Evolutionary conservation across 2,113 vertebrate genomes (phyloP).

Genomic region (Nothoprocta perdicaria): DNA sequence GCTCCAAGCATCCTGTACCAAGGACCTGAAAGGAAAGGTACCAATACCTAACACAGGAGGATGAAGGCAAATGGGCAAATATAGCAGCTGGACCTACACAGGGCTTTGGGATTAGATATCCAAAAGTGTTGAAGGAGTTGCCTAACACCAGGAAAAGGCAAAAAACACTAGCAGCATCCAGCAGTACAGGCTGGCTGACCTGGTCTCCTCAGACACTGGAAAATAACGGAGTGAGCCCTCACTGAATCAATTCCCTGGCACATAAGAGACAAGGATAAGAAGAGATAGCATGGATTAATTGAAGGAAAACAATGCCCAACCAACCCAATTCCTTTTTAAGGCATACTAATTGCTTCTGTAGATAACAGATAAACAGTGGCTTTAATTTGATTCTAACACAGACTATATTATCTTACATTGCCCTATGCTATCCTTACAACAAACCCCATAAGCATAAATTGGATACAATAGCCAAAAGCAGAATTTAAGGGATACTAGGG

Average conservation of each 20-base stretch:
- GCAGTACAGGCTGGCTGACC: not conserved
- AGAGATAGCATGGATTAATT: not conserved
- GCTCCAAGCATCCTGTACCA: not conserved
- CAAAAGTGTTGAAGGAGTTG: accelerated
- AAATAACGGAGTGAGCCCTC: not conserved
- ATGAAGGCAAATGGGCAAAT: not conserved
- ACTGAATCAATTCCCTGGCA: not conserved
- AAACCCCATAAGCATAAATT: not conserved
- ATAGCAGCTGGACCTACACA: accelerated
- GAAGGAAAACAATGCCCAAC: not conserved
- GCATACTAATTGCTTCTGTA: not conserved
- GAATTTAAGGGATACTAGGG: not conserved
- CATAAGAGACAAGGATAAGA: not conserved
- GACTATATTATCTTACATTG: too few relatives aligned
- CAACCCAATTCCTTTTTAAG: not conserved
- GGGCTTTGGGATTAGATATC: accelerated
- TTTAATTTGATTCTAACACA: not conserved
- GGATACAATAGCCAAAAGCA: not conserved
- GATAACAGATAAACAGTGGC: not conserved
- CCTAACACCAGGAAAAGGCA: not conserved
- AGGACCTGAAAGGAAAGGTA: not conserved
- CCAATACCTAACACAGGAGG: not conserved
- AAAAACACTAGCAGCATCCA: not conserved
- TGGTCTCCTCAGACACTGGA: not conserved
- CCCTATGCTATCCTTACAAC: not conserved